These are phyloP conservation scores for Orthosia gothica DNA, from an alignment of 2,888 invertebrate genomes.

Conservation along the genomic window DNA sequence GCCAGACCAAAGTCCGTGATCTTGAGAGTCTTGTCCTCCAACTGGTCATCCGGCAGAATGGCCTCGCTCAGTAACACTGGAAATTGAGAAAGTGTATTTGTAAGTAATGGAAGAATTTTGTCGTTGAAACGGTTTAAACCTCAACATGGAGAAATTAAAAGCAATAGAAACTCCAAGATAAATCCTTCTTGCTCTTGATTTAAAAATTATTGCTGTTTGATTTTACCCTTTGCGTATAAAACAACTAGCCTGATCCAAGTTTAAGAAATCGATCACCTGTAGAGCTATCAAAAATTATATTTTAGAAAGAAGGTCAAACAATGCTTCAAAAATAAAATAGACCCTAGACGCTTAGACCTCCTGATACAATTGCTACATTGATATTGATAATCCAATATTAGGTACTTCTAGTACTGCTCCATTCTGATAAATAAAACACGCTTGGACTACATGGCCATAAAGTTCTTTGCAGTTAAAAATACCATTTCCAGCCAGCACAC, in stretches of 20 bases:
- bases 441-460: neutral
- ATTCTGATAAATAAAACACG: neutral
- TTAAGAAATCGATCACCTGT: neutral
- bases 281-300: neutral
- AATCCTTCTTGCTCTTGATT: too few species aligned
- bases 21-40: slow-evolving; percentile 98
- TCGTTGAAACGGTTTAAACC: neutral
- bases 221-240: neutral
- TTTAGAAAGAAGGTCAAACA: neutral
- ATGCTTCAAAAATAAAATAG: neutral
- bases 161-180: too few species aligned
- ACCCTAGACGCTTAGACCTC: too few species aligned
- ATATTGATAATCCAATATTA: too few species aligned
- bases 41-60: slow-evolving; percentile 95
- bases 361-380: neutral
- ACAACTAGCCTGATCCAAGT: neutral
- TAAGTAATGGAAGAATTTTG: neutral
- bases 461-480: neutral
- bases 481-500: neutral
- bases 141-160: neutral
- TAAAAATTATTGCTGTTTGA: too few species aligned
- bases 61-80: slow-evolving; percentile 96
- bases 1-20: slow-evolving; percentile 99
- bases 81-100: slow-evolving; percentile 73
- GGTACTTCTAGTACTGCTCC: too few species aligned